Conservation (phyloP, 1,140 invertebrate species). For the Acromyrmex charruanus region DNA sequence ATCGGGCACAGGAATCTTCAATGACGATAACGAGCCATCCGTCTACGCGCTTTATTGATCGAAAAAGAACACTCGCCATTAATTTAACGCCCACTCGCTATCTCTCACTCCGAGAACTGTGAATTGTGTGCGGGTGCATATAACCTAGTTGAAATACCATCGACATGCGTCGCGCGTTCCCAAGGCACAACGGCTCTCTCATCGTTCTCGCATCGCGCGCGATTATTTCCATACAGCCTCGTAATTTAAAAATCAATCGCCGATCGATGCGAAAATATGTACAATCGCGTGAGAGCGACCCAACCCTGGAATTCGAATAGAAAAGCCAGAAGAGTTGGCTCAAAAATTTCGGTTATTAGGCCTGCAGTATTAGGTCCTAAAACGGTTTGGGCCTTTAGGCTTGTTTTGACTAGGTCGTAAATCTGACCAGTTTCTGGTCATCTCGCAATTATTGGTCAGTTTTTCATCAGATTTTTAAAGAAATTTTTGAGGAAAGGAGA, state of each 20-base stretch:
- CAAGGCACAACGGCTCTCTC: conserved; percentile 22
- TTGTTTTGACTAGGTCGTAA: not conserved
- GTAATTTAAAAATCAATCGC: conserved; percentile 19
- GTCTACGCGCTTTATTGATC: conserved; percentile 33
- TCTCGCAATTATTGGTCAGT: not conserved
- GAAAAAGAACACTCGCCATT: conserved; percentile 44
- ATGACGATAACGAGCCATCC: conserved; percentile 28
- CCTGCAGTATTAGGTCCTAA: not conserved
- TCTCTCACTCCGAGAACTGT: conserved; percentile 19
- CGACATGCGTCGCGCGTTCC: conserved; percentile 29
- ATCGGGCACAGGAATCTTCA: not conserved
- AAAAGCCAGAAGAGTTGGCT: not conserved
- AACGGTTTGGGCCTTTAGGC: not conserved
- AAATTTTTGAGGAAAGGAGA: not conserved
- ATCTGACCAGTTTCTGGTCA: not conserved
- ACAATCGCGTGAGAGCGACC: not conserved
- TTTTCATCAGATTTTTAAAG: not conserved
- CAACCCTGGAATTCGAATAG: not conserved
- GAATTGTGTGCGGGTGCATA: conserved; percentile 42
- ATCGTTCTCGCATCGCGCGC: conserved; percentile 3
- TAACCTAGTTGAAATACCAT: conserved; percentile 40
- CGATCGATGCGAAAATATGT: conserved; percentile 16
- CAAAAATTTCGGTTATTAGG: not conserved
- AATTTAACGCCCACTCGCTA: conserved; percentile 52
- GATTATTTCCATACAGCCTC: not conserved